Evolutionary conservation across 2,113 vertebrate species (phyloP), one percentile per base, ranked within the genome.

Genomic region (Atractosteus spatula): DNA sequence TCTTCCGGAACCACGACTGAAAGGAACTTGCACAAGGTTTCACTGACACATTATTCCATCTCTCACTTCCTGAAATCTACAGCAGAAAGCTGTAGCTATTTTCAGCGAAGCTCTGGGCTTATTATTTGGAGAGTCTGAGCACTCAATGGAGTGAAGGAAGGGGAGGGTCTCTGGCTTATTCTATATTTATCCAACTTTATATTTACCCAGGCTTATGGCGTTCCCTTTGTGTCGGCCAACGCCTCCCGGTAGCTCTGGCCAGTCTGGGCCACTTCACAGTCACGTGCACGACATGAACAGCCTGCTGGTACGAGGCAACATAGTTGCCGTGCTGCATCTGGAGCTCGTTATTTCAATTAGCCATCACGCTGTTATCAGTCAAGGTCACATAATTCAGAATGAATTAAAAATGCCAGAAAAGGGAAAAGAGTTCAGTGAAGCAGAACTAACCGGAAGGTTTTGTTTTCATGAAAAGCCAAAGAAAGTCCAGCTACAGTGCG

Each of bases 61-160:
- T 47, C 61, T 45, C 59, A 62, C 69, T 73, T 71, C 44, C 44
- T 62, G 41, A 11, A 43, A 75, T 41, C 70, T 71, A 72, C 63
- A 61, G 75, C 63, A 62, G 74, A 66, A 41, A 44, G 11, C 54
- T 41, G 59, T 54, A 61, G 68, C 69, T 89, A 82, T 84, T 87
- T 81, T 80, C 64, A 77, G 77, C 66, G 69, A 13, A 17, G 76
- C 59, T 61, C 8, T 76, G 65, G 43, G 75, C 63, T 79, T 69
- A 76, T 73, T 87, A 82, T 84, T 90, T 84, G 83, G 83, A 85
- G 87, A 86, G 85, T 83, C 81, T 67, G 63, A 80, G 75, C 83
- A 80, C 41, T 64, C 71, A 71, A 77, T 69, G 74, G 77, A 80
- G 79, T 71, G 76, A 75, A 66, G 77, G 68, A 76, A 78, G 77